Base-by-base conservation (phyloP, 2,113 vertebrate genomes). In the Oreochromis niloticus region DNA sequence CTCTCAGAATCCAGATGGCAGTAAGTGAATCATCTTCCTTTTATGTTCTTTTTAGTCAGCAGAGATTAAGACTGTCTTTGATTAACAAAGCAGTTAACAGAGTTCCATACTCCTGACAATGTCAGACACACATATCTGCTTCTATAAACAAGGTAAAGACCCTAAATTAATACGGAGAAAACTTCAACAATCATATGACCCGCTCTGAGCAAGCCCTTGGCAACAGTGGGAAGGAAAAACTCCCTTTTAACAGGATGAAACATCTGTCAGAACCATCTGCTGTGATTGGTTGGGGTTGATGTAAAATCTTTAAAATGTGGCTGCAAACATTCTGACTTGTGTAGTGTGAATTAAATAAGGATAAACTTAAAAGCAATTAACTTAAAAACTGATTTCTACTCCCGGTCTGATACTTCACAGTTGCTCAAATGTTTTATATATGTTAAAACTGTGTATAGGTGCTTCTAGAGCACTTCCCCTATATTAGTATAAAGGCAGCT, bases 81-180 rank as follows among this genome's bases (percentile, higher is more conserved):
- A 86, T 95, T 95, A 95, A 90, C 79, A 34, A 17, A 34, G 75
- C 93, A 94, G 87, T 94, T 94, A 95, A 82, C 82, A 71, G 27
- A 68, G 61, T 87, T 78, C 56, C 8, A 22, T 80, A 85, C 32
- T 85, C 90, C 93, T 93, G 93, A 93, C 48, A 22, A 56, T 63
- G 56, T 61, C 30, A 17, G 68, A 79, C 66, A 82, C 80, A 14
- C 54, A 24, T 50, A 39, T 43, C 14, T 39, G 85, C 41, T 34
- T 66, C 4, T 75, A 30, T 66, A 66, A 66, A 8, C 61, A 66
- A 39, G 34, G 6, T 66, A 66, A 59, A 59, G 14, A 59, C 57
- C 27, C 27, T 59, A 59, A 66, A 39, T 39, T 3, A 39, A 39
- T 13, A n/a, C 61, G 36, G 61, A 36, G 6, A 66, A 66, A 66